Percentiles rank a stretch among this genome's conserved stretches.
These are phyloP conservation scores for Telenomus remus DNA, from an alignment of 1,140 invertebrate genomes.

Conservation along the genomic window DNA sequence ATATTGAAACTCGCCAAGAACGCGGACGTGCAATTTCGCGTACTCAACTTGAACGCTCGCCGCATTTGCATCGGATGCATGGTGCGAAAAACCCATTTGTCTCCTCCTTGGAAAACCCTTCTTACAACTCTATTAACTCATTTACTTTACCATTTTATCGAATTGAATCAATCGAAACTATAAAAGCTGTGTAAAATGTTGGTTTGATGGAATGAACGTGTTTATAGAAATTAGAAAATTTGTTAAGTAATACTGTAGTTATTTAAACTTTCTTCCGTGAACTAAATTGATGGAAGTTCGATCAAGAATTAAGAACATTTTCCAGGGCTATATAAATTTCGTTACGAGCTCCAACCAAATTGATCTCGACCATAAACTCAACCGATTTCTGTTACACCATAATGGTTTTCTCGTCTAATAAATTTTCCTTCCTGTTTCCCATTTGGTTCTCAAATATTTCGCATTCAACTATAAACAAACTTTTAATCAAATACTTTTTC, in stretches of 20 bases:
- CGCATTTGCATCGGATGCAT: constrained; percentile 19
- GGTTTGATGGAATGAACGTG: too few relatives aligned
- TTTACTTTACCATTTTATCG: too few relatives aligned
- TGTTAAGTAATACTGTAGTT: constrained; percentile 6
- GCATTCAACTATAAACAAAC: neutral
- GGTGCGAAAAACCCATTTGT: constrained; percentile 3
- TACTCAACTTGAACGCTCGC: constrained; percentile 29
- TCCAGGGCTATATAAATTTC: neutral
- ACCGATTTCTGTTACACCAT: too few relatives aligned
- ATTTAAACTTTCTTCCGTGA: constrained; percentile 3
- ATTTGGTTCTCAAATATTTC: neutral
- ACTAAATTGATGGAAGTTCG: neutral
- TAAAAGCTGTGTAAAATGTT: too few relatives aligned
- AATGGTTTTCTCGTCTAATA: too few relatives aligned
- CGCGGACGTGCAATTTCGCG: constrained; percentile 37
- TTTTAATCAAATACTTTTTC: neutral
- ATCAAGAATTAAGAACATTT: neutral
- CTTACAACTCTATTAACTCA: neutral
- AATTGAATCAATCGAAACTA: too few relatives aligned
- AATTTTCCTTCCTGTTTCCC: too few relatives aligned
- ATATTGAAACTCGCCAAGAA: constrained; percentile 39
- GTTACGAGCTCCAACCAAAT: neutral
- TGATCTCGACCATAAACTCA: too few relatives aligned
- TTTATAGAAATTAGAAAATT: constrained; percentile 6
- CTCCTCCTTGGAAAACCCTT: neutral